Evolutionary conservation across 23 tunicate genomes (phyloP), one percentile per base, ranked within the genome.

Genomic region (Ascidia mentula): DNA sequence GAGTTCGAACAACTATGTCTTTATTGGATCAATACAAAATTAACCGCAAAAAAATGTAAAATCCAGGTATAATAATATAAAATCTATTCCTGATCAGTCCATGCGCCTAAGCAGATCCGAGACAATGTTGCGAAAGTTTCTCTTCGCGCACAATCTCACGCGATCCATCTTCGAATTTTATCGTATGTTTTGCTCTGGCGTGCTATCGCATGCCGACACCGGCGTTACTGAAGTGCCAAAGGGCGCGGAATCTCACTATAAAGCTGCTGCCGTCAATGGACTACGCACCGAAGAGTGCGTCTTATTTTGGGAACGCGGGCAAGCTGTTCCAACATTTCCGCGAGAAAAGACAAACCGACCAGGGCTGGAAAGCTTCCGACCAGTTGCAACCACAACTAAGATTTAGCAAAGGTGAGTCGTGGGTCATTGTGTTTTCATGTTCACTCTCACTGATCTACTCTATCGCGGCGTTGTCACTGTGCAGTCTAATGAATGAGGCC

Each of bases 401-500:
- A 53, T 28, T 53, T 9, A 9, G 28, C 65, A 53, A 26, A 53
- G 1, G 12, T 53, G 13, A 53, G 24, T 12, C 12, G 53, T 9
- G 65, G 22, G 22, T 3, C 4, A 28, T 53, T 28, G 22, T 53
- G 65, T 53, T 53, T 53, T 53, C 28, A 53, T 5, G 4, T 6
- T 3, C 4, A 28, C n/a, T n/a, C n/a, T 28, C 12, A 1, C 65
- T 20, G 65, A 53, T 53, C 22, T 3, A 20, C 65, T 20, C 65
- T 53, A 53, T 53, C 65, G 65, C 1, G 65, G n/a, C 65, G 28
- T 53, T 53, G 65, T 53, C 65, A 53, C 65, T 53, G 24, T 20
- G 65, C 65, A 53, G 65, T 53, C 65, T 53, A 53, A 53, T 53
- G 65, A 53, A 53, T 53, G 65, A 53, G 65, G 24, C 65, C 65